These are phyloP conservation scores for Neotoma lepida DNA, from an alignment of 2,113 vertebrate species.

Conservation along the genomic window DNA sequence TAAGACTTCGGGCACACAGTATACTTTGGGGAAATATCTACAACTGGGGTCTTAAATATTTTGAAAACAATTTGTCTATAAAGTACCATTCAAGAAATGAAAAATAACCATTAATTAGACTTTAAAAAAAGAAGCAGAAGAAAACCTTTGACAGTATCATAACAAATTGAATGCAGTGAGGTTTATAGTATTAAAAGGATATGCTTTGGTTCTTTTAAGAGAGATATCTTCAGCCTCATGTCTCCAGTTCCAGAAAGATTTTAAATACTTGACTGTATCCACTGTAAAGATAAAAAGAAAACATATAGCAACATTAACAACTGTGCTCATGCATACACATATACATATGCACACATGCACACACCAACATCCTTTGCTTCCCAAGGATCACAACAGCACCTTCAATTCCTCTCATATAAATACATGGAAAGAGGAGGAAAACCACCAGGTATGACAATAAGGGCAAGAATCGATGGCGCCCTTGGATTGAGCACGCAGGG, in stretches of 20 bases:
- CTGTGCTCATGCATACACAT: not conserved
- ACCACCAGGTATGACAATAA: not conserved
- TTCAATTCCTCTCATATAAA: not conserved
- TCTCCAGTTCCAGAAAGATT: constrained; percentile 56
- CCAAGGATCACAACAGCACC: not conserved
- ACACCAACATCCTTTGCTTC: not conserved
- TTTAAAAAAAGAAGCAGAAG: constrained; percentile 21
- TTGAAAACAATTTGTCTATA: constrained; percentile 30
- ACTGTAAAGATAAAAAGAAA: constrained; percentile 70
- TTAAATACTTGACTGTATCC: constrained; percentile 48
- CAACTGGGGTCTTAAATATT: constrained; percentile 60
- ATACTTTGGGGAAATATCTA: constrained; percentile 61
- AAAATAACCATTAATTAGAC: constrained; percentile 20
- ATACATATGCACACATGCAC: not conserved
- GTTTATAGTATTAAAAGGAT: constrained; percentile 89
- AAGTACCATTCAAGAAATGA: constrained; percentile 3
- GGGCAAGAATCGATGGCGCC: not conserved
- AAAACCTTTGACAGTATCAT: constrained; percentile 42
- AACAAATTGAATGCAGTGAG: not conserved
- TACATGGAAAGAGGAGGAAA: constrained; percentile 9
- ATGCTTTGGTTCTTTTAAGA: constrained; percentile 98
- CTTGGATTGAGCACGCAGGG: not conserved
- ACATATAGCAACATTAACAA: constrained; percentile 51
- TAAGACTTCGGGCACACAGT: constrained; percentile 61
- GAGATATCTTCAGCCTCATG: constrained; percentile 96